Evolutionary conservation across 2,797 vertebrate genomes (phyloP).

Genomic region (Euphonia xanthogaster): DNA sequence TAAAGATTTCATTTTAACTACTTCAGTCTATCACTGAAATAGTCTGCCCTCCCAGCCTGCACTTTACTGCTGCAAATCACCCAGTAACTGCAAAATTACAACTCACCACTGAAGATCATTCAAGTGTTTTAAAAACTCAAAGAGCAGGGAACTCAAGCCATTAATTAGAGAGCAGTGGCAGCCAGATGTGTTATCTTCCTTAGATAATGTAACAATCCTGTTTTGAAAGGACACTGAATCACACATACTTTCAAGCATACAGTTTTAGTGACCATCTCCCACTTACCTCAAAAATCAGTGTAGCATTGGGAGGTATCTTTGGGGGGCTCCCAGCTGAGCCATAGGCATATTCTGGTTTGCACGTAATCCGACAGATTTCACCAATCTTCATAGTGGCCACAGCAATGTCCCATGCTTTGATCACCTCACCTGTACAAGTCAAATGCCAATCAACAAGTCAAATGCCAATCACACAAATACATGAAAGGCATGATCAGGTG

Average conservation of each 20-base stretch:
- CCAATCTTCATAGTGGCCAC: conserved; percentile 93
- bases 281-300: conserved; percentile 92
- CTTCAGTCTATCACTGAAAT: not conserved
- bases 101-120: not conserved
- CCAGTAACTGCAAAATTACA: not conserved
- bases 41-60: not conserved
- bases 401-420: conserved; percentile 97
- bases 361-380: conserved; percentile 89
- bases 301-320: conserved; percentile 91
- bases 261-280: not conserved
- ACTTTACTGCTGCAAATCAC: not conserved
- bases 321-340: conserved; percentile 93
- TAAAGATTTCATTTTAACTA: not conserved
- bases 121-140: not conserved
- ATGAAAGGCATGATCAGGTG: not conserved
- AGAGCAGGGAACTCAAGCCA: not conserved
- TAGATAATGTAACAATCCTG: not conserved
- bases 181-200: not conserved
- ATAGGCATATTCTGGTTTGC: conserved; percentile 94
- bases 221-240: not conserved
- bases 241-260: not conserved
- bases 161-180: not conserved
- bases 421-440: conserved; percentile 86
- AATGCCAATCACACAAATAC: not conserved
- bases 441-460: not conserved